Evolutionary conservation across 2,888 invertebrate genomes (phyloP).

Genomic region (Azorinus chamasolen): DNA sequence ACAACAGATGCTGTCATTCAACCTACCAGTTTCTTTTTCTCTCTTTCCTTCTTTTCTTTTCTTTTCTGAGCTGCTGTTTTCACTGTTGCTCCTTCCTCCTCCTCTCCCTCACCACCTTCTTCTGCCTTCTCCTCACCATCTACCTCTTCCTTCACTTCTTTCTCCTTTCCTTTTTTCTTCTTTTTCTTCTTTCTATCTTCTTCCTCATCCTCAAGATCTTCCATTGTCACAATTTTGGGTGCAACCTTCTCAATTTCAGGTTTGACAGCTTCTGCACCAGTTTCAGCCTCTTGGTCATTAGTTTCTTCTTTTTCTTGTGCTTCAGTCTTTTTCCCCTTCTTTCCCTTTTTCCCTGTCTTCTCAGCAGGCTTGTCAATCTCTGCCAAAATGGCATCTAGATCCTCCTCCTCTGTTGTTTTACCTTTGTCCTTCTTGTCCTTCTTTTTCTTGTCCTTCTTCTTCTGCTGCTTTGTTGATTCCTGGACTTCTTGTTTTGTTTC

Average conservation of each 20-base stretch:
- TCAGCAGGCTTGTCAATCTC: constrained; percentile 80
- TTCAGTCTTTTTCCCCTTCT: constrained; percentile 66
- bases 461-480: constrained; percentile 18
- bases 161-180: constrained; percentile 77
- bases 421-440: constrained; percentile 78
- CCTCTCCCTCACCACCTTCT: constrained; percentile 85
- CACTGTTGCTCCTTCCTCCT: constrained; percentile 91
- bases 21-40: constrained; percentile 62
- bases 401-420: constrained; percentile 80
- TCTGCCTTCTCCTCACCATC: constrained; percentile 83
- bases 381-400: constrained; percentile 84
- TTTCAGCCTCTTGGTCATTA: constrained; percentile 39
- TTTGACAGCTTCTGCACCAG: not conserved
- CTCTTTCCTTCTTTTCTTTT: constrained; percentile 88
- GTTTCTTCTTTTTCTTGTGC: constrained; percentile 35
- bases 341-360: constrained; percentile 72
- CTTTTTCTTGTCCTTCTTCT: constrained; percentile 62
- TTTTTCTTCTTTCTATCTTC: constrained; percentile 67
- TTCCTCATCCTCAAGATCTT: constrained; percentile 65
- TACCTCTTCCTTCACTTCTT: constrained; percentile 74
- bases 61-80: constrained; percentile 83
- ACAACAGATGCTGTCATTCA: too few species aligned
- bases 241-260: constrained; percentile 44
- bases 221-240: constrained; percentile 68
- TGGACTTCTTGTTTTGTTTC: constrained; percentile 9